Percentiles rank a stretch among this genome's conserved stretches.
Conservation (phyloP, 2,113 vertebrate genomes). For the Oryzias curvinotus region DNA sequence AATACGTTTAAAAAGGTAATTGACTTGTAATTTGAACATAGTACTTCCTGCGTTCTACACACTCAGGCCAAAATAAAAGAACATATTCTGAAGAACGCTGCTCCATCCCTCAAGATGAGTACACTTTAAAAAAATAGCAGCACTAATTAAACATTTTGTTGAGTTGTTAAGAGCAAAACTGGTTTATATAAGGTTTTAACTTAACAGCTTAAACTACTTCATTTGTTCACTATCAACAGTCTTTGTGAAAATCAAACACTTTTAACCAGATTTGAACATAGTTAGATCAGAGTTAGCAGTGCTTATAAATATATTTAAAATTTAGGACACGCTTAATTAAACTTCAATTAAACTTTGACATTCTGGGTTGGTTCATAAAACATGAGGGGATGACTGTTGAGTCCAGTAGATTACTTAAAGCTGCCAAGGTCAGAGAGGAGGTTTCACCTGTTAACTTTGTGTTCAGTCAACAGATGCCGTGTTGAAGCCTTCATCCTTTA, state of each 20-base stretch:
- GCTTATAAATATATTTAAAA: not conserved
- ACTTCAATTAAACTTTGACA: not conserved
- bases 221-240: too few species aligned
- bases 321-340: not conserved
- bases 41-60: too few species aligned
- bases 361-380: too few species aligned
- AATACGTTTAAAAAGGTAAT: too few species aligned
- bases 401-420: not conserved
- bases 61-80: not conserved
- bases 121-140: not conserved
- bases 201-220: not conserved
- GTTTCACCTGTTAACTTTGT: constrained; percentile 24
- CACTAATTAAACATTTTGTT: not conserved
- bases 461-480: constrained; percentile 9
- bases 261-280: not conserved
- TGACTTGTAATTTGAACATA: too few species aligned
- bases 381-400: too few species aligned
- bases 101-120: not conserved
- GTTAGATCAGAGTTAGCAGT: not conserved
- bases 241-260: too few species aligned
- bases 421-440: constrained; percentile 50
- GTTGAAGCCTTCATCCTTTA: constrained; percentile 42
- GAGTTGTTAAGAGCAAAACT: not conserved
- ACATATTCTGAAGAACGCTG: not conserved
- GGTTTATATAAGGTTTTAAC: not conserved